phyloP scores from a whole-genome alignment of 2,888 invertebrate species.

The Lordiphosa andalusiaca region DNA sequence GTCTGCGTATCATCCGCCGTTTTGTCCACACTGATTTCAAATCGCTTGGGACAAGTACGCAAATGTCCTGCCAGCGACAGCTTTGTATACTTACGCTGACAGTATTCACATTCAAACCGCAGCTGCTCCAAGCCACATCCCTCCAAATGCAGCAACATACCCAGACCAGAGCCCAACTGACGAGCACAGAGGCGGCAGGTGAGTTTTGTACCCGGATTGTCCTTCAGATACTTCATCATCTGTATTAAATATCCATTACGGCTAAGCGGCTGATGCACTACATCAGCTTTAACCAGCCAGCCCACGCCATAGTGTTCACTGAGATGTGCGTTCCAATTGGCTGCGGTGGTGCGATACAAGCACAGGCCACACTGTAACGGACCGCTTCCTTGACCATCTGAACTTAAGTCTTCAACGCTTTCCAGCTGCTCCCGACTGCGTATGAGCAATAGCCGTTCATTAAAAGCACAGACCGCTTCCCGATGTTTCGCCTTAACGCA shows the following conservation, averaged over 20 bases:
- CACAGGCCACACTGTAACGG: constrained; percentile 76
- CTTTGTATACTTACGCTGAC: constrained; percentile 54
- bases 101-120: constrained; percentile 65
- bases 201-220: constrained; percentile 38
- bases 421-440: constrained; percentile 70
- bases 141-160: constrained; percentile 73
- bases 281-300: constrained; percentile 62
- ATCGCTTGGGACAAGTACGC: constrained; percentile 52
- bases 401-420: constrained; percentile 50
- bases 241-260: constrained; percentile 48
- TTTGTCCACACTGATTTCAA: not conserved
- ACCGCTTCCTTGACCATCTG: constrained; percentile 45
- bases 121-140: constrained; percentile 59
- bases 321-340: constrained; percentile 66
- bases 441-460: constrained; percentile 71
- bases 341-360: constrained; percentile 44
- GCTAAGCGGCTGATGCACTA: constrained; percentile 44
- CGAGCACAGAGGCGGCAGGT: constrained; percentile 74
- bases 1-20: not conserved
- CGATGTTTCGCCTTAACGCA: constrained; percentile 58
- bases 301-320: constrained; percentile 78
- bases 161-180: constrained; percentile 63
- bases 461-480: constrained; percentile 33
- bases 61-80: constrained; percentile 45
- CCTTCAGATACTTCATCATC: constrained; percentile 59